Evolutionary conservation across 1,140 invertebrate species (phyloP).

Genomic region (Zaprionus tsacasi): DNA sequence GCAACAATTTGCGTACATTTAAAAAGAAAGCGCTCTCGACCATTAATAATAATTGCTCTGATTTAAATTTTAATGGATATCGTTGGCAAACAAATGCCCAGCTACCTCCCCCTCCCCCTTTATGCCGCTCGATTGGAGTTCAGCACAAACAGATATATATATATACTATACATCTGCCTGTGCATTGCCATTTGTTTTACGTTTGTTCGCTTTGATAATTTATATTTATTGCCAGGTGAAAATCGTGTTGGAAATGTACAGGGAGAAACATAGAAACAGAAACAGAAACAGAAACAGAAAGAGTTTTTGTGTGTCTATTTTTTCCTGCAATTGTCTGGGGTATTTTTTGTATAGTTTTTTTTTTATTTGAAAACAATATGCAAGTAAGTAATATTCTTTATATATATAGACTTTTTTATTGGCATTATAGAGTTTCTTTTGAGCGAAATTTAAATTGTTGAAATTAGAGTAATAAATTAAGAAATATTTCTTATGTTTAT

Average conservation of each 20-base stretch:
- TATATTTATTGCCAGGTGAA: conserved; percentile 69
- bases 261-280: not conserved
- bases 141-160: not conserved
- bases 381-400: too few relatives aligned
- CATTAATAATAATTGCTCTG: conserved; percentile 82
- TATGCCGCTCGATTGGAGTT: conserved; percentile 6
- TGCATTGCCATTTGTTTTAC: conserved; percentile 36
- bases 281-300: too few relatives aligned
- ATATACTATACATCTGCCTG: not conserved
- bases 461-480: too few relatives aligned
- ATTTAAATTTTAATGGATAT: conserved; percentile 83
- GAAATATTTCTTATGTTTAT: too few relatives aligned
- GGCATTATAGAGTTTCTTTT: too few relatives aligned
- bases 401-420: too few relatives aligned
- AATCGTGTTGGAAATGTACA: not conserved
- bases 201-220: conserved; percentile 50
- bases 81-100: conserved; percentile 67
- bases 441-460: too few relatives aligned
- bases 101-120: not conserved
- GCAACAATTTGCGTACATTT: conserved; percentile 74
- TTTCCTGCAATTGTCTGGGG: not conserved
- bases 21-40: conserved; percentile 69
- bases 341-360: not conserved
- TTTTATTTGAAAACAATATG: too few relatives aligned
- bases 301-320: not conserved